Evolutionary conservation across 2,888 invertebrate species (phyloP), one percentile per base, ranked within the genome.

Genomic region (Papilio protenor): DNA sequence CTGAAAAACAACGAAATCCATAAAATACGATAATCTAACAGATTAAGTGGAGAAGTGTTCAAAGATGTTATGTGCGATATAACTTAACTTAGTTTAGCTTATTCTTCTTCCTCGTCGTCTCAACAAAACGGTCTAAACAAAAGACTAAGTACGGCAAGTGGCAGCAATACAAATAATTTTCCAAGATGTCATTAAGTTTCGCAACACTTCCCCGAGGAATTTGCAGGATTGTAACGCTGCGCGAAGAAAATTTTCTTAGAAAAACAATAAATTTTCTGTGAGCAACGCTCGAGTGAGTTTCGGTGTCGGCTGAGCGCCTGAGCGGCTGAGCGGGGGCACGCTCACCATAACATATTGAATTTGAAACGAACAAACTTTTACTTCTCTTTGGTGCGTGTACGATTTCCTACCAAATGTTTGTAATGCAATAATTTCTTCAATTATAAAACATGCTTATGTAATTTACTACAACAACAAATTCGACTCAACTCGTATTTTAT

Each of bases 341-440:
- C 94, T 90, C 93, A 90, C 93, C 91, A 90, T 94, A 94, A 94
- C 94, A 94, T 94, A 94, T 94, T 94, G 94, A 94, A 94, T 94
- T 93, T 93, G 93, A 94, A 94, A 93, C 93, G 94, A 93, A 94
- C 92, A 94, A 94, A 94, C 91, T 94, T 94, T 93, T 87, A 88
- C 92, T 92, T 91, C 90, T 88, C 88, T 86, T 86, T 86, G 88
- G 89, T 84, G 84, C 88, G 89, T 91, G 91, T 92, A 92, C 92
- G 92, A 93, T 94, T 93, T 91, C 88, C 88, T 90, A 86, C 86
- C 88, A 89, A 93, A 92, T 93, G 91, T 92, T 93, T 91, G 91
- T 91, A 90, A 91, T 91, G 89, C 90, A 90, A 91, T 92, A 27
- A 90, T 91, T 91, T 87, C 83, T 82, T 83, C 81, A 83, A 64